Conservation (phyloP, 2,797 vertebrate species). For the Oryzias sinensis region DNA sequence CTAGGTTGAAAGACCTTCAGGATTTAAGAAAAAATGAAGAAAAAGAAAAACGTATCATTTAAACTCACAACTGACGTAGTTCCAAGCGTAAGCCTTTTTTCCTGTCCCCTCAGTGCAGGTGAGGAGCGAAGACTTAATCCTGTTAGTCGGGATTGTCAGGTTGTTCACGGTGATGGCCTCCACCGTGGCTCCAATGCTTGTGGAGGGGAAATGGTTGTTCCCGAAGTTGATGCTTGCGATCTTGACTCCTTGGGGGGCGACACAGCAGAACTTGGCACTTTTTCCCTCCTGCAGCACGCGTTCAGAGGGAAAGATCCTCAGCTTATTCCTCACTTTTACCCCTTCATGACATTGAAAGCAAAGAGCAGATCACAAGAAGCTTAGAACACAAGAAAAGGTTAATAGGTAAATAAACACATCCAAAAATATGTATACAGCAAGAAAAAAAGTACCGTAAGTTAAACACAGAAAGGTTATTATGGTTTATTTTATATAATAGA, state of each 20-base stretch:
- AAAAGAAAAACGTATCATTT: not conserved
- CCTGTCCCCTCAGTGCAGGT: constrained; percentile 11
- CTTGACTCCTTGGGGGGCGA: constrained; percentile 36
- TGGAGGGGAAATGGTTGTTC: not conserved
- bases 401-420: too few relatives aligned
- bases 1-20: not conserved
- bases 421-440: too few relatives aligned
- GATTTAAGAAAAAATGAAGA: not conserved
- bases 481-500: not conserved
- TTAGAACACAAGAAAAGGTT: too few relatives aligned
- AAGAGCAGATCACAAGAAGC: too few relatives aligned
- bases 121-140: not conserved
- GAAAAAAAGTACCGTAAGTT: not conserved
- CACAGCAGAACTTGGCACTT: constrained; percentile 59
- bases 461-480: not conserved
- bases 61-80: constrained; percentile 62
- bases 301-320: constrained; percentile 33
- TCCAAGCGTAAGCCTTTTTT: accelerated
- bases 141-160: not conserved
- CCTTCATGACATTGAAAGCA: constrained; percentile 29
- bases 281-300: constrained; percentile 50
- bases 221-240: constrained; percentile 36
- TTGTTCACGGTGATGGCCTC: constrained; percentile 49
- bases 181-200: constrained; percentile 39
- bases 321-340: not conserved